These are phyloP conservation scores for Elanus axillaris DNA, from an alignment of 2,113 vertebrate genomes.

Conservation along the genomic window DNA sequence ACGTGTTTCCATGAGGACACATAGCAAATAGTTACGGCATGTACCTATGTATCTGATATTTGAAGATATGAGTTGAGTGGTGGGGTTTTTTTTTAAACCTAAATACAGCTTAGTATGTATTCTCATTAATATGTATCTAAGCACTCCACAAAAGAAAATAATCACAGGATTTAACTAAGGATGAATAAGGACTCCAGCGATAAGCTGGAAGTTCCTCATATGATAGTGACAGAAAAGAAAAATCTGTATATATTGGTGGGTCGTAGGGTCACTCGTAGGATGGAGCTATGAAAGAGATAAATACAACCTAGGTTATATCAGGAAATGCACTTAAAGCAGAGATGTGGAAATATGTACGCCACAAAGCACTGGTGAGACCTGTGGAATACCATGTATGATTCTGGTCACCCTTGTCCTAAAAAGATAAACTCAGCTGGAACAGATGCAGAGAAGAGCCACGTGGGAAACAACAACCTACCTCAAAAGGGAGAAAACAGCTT, in stretches of 20 bases:
- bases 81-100: not conserved
- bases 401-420: not conserved
- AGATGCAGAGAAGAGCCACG: not conserved
- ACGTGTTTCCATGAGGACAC: conserved; percentile 62
- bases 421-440: not conserved
- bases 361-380: not conserved
- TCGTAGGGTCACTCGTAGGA: not conserved
- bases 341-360: not conserved
- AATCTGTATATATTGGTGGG: not conserved
- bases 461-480: not conserved
- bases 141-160: conserved; percentile 7
- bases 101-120: not conserved
- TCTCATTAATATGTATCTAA: conserved; percentile 36
- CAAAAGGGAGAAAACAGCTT: not conserved
- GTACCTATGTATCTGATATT: conserved; percentile 37
- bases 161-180: conserved; percentile 9
- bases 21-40: not conserved
- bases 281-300: not conserved
- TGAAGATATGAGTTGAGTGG: not conserved
- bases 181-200: not conserved
- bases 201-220: not conserved
- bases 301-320: not conserved
- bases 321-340: not conserved
- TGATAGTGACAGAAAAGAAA: not conserved
- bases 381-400: not conserved